phyloP scores from a whole-genome alignment of 1,140 invertebrate species.

The Trachymyrmex cornetzi region DNA sequence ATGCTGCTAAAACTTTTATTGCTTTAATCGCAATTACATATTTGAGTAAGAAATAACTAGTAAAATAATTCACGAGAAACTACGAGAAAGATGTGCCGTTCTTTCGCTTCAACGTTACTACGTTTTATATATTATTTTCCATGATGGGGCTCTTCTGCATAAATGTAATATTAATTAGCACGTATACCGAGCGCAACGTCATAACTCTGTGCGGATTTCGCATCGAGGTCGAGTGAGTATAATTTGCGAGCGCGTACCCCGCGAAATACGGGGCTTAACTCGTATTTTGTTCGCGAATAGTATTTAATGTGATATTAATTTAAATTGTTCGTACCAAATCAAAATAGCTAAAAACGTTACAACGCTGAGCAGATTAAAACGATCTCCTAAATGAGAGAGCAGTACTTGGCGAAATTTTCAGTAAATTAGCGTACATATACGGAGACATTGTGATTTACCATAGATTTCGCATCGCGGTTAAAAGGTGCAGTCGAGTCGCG shows the following conservation, averaged over 20 bases:
- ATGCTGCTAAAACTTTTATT: conserved; percentile 17
- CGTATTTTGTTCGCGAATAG: conserved; percentile 28
- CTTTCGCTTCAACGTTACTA: conserved; percentile 19
- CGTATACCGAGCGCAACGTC: conserved; percentile 35
- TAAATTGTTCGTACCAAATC: conserved; percentile 50
- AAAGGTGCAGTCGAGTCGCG: conserved; percentile 21
- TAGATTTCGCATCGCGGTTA: conserved; percentile 33
- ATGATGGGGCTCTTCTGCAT: conserved; percentile 26
- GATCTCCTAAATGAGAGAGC: background rate
- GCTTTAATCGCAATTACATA: conserved; percentile 1
- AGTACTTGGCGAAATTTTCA: conserved; percentile 17
- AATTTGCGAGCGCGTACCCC: conserved; percentile 7
- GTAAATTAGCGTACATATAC: conserved; percentile 27
- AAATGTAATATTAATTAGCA: conserved; percentile 63
- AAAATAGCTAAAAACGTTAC: conserved; percentile 37
- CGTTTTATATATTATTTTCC: conserved; percentile 44
- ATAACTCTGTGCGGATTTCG: conserved; percentile 48
- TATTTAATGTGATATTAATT: conserved; percentile 54
- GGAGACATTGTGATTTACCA: conserved; percentile 24
- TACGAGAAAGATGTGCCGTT: conserved; percentile 32
- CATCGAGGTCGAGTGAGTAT: conserved; percentile 48
- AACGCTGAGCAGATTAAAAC: conserved; percentile 34
- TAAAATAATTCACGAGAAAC: conserved; percentile 26
- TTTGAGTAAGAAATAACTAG: background rate
- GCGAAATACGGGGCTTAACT: conserved; percentile 36